Evolutionary conservation across 2,888 invertebrate species (phyloP), one percentile per base, ranked within the genome.

Genomic region (Papilio elwesi): DNA sequence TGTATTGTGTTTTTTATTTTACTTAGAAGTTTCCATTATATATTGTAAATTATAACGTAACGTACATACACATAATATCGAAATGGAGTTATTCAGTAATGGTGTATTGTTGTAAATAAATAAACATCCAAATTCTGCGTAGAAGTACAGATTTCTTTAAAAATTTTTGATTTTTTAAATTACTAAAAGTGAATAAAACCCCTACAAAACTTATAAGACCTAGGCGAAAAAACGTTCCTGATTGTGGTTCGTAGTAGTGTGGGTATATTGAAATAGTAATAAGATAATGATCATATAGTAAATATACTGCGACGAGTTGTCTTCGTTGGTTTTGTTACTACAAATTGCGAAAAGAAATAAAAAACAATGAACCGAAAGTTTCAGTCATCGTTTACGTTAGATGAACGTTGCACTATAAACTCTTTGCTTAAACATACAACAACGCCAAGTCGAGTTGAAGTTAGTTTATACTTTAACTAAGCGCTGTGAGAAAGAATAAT

Each of bases 351-450:
- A 87, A 86, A 82, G 76, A 86, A 89, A 87, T 86, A 88, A 88
- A 86, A 85, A 84, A 85, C 80, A 89, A 90, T 89, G 89, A 89
- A 84, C 82, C 81, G 82, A 82, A 83, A 84, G 85, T 80, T 81
- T 81, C 81, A 87, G 84, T 88, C 88, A 89, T 88, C 88, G 89
- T 87, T 89, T 88, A 85, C 85, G 84, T 87, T 87, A 82, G 85
- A 86, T 81, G 85, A 86, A 84, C 84, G 83, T 80, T 86, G 81
- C 76, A 80, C 78, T 77, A 84, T 82, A 87, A 88, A 89, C 86
- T 85, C 79, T 79, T 79, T 72, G 82, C 82, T 83, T 75, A 82
- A 86, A 87, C 83, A 84, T 82, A 84, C 85, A 82, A 81, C 78
- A 78, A 79, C 81, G 79, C n/a, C n/a, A n/a, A n/a, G n/a, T 78